Evolutionary conservation across 2,113 vertebrate species (phyloP).

Genomic region (Hydropotes inermis): DNA sequence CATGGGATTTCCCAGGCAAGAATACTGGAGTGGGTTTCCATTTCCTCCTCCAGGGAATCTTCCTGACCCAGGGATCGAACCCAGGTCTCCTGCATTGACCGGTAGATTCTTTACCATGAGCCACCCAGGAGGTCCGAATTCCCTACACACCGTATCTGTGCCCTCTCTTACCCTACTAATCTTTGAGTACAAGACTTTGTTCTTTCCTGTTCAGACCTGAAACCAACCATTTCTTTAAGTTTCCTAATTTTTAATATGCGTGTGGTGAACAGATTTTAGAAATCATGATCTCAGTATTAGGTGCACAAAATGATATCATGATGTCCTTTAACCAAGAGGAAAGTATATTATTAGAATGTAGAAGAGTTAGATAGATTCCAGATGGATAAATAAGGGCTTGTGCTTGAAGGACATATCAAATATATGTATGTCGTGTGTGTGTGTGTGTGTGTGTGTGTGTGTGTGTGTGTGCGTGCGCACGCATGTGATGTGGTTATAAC

Average conservation of each 20-base stretch:
- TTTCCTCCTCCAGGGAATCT: background rate
- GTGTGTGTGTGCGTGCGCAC: background rate
- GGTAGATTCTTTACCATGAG: background rate
- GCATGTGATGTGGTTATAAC: background rate
- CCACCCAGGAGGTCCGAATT: background rate
- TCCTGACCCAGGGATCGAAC: background rate
- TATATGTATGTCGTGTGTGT: background rate
- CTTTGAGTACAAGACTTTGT: background rate
- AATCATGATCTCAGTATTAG: background rate
- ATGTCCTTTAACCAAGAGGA: background rate
- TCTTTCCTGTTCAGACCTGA: background rate
- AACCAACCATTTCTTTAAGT: background rate
- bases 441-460: background rate
- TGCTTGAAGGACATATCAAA: background rate
- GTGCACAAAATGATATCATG: background rate
- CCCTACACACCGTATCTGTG: background rate
- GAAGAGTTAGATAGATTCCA: background rate
- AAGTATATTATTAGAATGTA: background rate
- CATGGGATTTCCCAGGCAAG: background rate
- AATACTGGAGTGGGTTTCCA: background rate
- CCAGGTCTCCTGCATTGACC: background rate
- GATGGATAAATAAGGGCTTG: background rate
- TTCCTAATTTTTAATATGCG: background rate
- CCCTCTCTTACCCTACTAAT: background rate
- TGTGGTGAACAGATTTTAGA: background rate